Percentiles rank a stretch among this genome's conserved stretches.
phyloP scores from a whole-genome alignment of 2,113 vertebrate genomes.

The Xiphorhynchus elegans region DNA sequence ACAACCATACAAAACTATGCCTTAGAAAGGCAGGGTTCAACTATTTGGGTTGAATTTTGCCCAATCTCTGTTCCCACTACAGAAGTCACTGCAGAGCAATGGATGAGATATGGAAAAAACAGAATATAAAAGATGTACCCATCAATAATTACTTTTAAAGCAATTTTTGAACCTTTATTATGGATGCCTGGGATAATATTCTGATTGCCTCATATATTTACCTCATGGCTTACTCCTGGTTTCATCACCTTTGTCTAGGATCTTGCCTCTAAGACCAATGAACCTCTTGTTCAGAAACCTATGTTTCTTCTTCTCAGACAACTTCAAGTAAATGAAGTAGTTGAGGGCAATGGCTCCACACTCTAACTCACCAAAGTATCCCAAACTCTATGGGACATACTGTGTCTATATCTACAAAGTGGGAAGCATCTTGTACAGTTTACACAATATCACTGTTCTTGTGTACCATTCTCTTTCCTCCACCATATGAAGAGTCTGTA shows the following conservation, averaged over 20 bases:
- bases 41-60: not conserved
- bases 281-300: not conserved
- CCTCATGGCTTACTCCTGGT: not conserved
- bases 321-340: not conserved
- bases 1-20: not conserved
- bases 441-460: not conserved
- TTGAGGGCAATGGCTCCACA: not conserved
- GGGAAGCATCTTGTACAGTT: not conserved
- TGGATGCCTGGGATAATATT: not conserved
- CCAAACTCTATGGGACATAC: not conserved
- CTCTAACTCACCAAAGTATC: not conserved
- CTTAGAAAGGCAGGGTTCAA: not conserved
- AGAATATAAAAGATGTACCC: not conserved
- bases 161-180: not conserved
- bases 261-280: not conserved
- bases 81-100: not conserved
- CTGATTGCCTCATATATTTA: not conserved
- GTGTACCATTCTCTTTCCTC: not conserved
- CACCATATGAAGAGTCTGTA: not conserved
- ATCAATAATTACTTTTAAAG: not conserved
- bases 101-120: not conserved
- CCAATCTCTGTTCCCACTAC: not conserved
- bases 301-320: not conserved
- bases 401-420: not conserved
- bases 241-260: not conserved